Percentiles rank a stretch among this genome's conserved stretches.
These are phyloP conservation scores for Halichondria panicea DNA, from an alignment of 37 sponge, comb jelly and placozoan genomes.

Conservation along the genomic window DNA sequence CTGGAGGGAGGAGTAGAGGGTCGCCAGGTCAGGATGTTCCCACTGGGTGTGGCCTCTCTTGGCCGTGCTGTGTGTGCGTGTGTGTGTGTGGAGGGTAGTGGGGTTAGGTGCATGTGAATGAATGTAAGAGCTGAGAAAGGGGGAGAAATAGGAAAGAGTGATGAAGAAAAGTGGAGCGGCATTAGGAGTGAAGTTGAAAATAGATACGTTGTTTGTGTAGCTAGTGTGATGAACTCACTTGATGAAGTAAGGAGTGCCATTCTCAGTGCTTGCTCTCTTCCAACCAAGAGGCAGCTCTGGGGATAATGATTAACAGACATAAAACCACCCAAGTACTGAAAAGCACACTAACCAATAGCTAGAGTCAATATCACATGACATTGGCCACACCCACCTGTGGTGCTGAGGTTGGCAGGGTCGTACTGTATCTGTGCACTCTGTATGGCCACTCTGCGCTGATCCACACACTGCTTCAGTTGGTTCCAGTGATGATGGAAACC, in stretches of 20 bases:
- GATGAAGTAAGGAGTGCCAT: conserved; percentile 44
- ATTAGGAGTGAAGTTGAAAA: not conserved
- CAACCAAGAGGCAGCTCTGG: conserved; percentile 67
- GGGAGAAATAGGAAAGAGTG: no score
- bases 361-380: not conserved
- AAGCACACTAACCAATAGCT: not conserved
- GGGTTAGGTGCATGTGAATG: not conserved
- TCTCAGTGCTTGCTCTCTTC: conserved; percentile 33
- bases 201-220: not conserved
- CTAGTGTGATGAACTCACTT: conserved; percentile 14
- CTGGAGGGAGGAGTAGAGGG: conserved; percentile 1
- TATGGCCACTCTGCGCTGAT: conserved; percentile 10
- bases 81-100: not conserved
- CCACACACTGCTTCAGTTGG: conserved; percentile 20
- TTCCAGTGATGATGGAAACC: conserved; percentile 56
- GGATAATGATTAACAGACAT: not conserved
- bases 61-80: conserved; percentile 10
- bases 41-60: conserved; percentile 27
- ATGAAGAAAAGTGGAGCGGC: not conserved
- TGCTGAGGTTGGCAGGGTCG: conserved; percentile 15
- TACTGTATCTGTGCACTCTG: conserved; percentile 29
- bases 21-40: conserved; percentile 59
- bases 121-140: not conserved
- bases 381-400: conserved; percentile 8
- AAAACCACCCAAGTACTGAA: not conserved